Evolutionary conservation across 2,888 invertebrate species (phyloP).

Genomic region (Hesperia comma): DNA sequence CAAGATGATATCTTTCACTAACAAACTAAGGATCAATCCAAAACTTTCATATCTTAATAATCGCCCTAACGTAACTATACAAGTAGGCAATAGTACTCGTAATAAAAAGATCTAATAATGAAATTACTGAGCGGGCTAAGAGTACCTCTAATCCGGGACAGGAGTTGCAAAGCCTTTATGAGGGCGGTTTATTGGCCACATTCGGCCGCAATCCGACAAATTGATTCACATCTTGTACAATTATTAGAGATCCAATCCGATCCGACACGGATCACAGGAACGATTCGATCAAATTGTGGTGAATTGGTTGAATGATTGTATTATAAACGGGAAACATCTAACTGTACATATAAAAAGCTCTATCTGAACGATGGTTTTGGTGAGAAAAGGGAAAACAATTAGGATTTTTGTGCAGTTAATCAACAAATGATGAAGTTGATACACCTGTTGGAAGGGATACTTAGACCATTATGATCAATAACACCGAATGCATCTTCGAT

Average conservation of each 20-base stretch:
- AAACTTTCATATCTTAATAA: neutral
- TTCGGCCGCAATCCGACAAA: constrained; percentile 57
- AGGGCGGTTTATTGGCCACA: constrained; percentile 52
- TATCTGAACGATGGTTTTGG: no score
- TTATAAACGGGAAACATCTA: neutral
- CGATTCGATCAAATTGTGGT: constrained; percentile 13
- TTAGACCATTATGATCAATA: no score
- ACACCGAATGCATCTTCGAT: no score
- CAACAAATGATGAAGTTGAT: no score
- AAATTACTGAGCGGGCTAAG: constrained; percentile 14
- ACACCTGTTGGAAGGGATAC: no score
- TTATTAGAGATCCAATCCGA: constrained; percentile 45
- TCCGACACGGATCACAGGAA: constrained; percentile 26
- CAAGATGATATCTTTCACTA: no score
- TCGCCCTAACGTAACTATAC: neutral
- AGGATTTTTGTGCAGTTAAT: no score
- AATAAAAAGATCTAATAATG: constrained; percentile 12
- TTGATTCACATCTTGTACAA: constrained; percentile 60
- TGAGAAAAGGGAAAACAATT: no score
- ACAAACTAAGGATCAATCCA: no score
- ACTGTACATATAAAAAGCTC: neutral
- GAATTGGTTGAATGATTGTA: constrained; percentile 1
- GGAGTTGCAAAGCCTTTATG: constrained; percentile 38
- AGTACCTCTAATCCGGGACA: constrained; percentile 43
- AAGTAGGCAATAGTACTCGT: neutral